Conservation (phyloP, 2,797 vertebrate genomes). For the Lutra lutra region DNA sequence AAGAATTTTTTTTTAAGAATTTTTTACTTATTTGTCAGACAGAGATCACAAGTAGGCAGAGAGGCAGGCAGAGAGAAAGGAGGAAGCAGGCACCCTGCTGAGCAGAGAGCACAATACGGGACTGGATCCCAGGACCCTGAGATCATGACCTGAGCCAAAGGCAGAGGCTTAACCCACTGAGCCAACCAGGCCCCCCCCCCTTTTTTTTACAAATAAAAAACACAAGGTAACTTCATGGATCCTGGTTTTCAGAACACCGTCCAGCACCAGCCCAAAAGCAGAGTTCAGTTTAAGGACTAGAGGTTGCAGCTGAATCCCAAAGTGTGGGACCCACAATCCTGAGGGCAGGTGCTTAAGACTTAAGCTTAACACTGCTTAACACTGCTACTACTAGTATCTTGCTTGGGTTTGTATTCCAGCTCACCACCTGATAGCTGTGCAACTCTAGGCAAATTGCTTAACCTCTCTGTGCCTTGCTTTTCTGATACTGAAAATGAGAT, state of each 20-base stretch:
- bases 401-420: neutral
- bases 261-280: neutral
- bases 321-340: neutral
- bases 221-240: neutral
- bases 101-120: too few relatives aligned
- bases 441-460: neutral
- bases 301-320: neutral
- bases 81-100: too few relatives aligned
- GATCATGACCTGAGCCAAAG: too few relatives aligned
- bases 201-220: conserved; percentile 27
- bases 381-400: neutral
- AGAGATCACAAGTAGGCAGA: too few relatives aligned
- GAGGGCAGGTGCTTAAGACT: neutral
- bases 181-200: too few relatives aligned
- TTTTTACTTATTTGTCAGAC: neutral
- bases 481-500: neutral
- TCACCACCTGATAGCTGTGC: neutral
- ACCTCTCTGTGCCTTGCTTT: neutral
- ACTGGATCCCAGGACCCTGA: too few relatives aligned
- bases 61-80: too few relatives aligned
- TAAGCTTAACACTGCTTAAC: too few relatives aligned
- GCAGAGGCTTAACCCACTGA: too few relatives aligned
- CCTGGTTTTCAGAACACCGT: neutral
- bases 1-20: neutral
- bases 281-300: neutral